These are phyloP conservation scores for Drosophila yooni DNA, from an alignment of 2,888 invertebrate genomes.

Conservation along the genomic window DNA sequence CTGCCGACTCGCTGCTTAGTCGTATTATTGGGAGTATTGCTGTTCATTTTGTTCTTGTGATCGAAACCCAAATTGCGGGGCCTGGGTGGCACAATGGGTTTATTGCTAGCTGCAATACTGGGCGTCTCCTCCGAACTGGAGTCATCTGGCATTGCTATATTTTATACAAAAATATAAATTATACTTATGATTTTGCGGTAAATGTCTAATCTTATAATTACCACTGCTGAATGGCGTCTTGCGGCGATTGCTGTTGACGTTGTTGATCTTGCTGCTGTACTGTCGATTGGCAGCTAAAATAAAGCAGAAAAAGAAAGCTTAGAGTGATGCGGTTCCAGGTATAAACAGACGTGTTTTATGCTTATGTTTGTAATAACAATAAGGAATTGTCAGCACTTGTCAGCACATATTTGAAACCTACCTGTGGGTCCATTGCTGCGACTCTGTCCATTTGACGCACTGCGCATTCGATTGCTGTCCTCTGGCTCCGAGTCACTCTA, in stretches of 20 bases:
- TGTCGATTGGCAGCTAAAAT: slow-evolving; percentile 80
- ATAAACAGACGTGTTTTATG: background rate
- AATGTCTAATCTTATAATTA: slow-evolving; percentile 74
- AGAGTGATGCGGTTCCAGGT: background rate
- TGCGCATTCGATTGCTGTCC: slow-evolving; percentile 87
- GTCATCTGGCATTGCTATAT: slow-evolving; percentile 88
- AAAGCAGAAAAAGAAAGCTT: background rate
- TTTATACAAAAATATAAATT: slow-evolving; percentile 18
- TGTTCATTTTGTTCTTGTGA: slow-evolving; percentile 84
- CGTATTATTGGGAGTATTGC: slow-evolving; percentile 69
- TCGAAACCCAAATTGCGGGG: slow-evolving; percentile 89
- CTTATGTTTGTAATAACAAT: background rate
- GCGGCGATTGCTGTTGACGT: slow-evolving; percentile 86
- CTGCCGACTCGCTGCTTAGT: slow-evolving; percentile 61
- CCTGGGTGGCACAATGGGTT: slow-evolving; percentile 88
- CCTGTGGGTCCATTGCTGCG: slow-evolving; percentile 87
- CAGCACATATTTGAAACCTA: slow-evolving; percentile 38
- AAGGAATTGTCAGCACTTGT: background rate
- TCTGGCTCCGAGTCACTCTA: slow-evolving; percentile 91
- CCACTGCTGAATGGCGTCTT: slow-evolving; percentile 89
- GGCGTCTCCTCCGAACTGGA: slow-evolving; percentile 91
- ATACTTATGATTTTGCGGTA: no score
- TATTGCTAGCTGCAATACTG: slow-evolving; percentile 82
- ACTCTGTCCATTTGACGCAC: slow-evolving; percentile 93
- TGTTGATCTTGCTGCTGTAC: slow-evolving; percentile 83